phyloP scores from a whole-genome alignment of 2,888 invertebrate genomes.

The Hecatera dysodea region DNA sequence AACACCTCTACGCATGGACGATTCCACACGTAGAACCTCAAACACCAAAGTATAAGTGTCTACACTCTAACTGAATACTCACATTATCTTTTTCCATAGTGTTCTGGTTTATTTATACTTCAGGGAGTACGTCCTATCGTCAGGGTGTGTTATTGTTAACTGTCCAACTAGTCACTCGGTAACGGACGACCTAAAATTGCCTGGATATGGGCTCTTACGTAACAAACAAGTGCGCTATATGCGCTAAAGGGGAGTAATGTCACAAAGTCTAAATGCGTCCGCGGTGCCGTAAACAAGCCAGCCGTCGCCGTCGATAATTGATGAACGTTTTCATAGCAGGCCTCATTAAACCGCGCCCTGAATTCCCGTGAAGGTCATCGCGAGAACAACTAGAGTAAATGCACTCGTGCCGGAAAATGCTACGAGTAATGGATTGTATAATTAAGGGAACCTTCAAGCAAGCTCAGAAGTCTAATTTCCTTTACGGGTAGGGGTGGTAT shows the following conservation, averaged over 20 bases:
- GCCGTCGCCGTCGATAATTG: constrained; percentile 89
- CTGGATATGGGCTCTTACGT: constrained; percentile 70
- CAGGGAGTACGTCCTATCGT: constrained; percentile 34
- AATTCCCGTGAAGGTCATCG: constrained; percentile 86
- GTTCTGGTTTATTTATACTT: constrained; percentile 31
- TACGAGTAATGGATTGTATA: constrained; percentile 68
- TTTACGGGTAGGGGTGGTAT: constrained; percentile 47
- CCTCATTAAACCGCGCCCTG: constrained; percentile 89
- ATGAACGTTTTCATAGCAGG: constrained; percentile 87
- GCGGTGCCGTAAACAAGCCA: constrained; percentile 87
- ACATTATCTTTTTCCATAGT: constrained; percentile 50
- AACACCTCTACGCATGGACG: constrained; percentile 68
- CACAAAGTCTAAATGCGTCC: constrained; percentile 88
- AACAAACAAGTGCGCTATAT: constrained; percentile 62
- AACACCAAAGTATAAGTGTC: constrained; percentile 51
- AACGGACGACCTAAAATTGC: constrained; percentile 54
- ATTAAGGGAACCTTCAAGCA: constrained; percentile 59
- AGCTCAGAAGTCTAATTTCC: constrained; percentile 51
- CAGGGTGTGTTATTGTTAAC: constrained; percentile 34
- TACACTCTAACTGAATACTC: constrained; percentile 45
- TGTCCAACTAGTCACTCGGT: constrained; percentile 40
- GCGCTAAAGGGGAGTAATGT: constrained; percentile 80
- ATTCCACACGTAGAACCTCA: constrained; percentile 61
- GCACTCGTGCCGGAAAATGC: constrained; percentile 60
- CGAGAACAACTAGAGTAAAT: constrained; percentile 77